Conservation (phyloP, 2,888 invertebrate genomes). For the Hirtodrosophila duncani region DNA sequence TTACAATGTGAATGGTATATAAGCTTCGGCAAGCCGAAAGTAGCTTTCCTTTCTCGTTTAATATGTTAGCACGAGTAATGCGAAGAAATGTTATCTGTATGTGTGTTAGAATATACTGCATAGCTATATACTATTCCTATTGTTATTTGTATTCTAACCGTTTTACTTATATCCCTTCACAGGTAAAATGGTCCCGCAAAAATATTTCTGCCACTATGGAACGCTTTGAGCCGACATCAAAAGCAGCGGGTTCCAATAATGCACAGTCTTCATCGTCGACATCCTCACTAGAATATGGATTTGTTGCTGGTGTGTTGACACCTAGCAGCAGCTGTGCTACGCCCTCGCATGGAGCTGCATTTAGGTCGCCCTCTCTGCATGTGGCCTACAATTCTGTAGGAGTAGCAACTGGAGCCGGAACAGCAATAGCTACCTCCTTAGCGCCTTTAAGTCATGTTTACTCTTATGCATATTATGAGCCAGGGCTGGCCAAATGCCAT, state of each 20-base stretch:
- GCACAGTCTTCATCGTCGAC: conserved; percentile 71
- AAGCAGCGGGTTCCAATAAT: conserved; percentile 29
- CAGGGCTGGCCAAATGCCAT: conserved; percentile 82
- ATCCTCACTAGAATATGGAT: conserved; percentile 75
- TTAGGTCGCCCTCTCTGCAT: conserved; percentile 52
- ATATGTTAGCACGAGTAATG: too few species aligned
- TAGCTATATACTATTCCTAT: too few species aligned
- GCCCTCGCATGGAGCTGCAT: conserved; percentile 65
- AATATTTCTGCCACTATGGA: conserved; percentile 84
- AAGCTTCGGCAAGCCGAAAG: too few species aligned
- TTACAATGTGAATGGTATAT: too few species aligned
- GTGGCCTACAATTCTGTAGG: conserved; percentile 57
- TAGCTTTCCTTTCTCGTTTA: too few species aligned
- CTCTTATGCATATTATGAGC: conserved; percentile 91
- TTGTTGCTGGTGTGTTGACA: conserved; percentile 75
- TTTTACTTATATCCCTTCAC: too few species aligned
- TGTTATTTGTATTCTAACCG: too few species aligned
- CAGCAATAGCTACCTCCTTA: conserved; percentile 29
- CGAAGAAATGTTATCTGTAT: too few species aligned
- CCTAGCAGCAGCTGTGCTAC: conserved; percentile 69
- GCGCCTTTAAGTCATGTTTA: conserved; percentile 81
- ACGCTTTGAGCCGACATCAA: conserved; percentile 80
- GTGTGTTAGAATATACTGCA: too few species aligned
- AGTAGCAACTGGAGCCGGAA: conserved; percentile 7
- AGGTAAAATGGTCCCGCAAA: conserved; percentile 82